Evolutionary conservation across 2,113 vertebrate genomes (phyloP).

Genomic region (Laticauda laticaudata): DNA sequence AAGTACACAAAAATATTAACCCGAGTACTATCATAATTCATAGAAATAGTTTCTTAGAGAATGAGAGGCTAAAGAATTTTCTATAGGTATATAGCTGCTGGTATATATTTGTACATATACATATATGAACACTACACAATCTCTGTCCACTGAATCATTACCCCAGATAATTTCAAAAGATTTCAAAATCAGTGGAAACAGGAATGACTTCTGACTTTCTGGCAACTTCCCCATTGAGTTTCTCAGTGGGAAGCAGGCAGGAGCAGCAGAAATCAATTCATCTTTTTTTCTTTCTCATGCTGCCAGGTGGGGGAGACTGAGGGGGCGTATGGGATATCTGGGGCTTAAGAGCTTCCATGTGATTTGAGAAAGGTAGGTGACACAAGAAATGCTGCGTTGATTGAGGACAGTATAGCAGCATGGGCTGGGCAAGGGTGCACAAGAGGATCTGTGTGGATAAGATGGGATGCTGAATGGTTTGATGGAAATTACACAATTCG

Average conservation of each 20-base stretch:
- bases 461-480: neutral
- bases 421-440: neutral
- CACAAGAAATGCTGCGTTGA: neutral
- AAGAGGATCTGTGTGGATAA: neutral
- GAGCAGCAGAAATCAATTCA: neutral
- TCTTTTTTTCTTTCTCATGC: neutral
- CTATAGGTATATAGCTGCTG: neutral
- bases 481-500: neutral
- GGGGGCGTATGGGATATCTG: neutral
- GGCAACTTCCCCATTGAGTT: neutral
- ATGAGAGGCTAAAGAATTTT: neutral
- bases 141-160: neutral
- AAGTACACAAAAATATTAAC: neutral
- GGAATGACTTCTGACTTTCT: neutral
- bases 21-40: neutral
- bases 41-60: neutral
- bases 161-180: neutral
- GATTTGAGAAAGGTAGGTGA: neutral
- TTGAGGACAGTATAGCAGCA: neutral
- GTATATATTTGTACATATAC: neutral
- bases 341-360: neutral
- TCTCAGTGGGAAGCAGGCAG: neutral
- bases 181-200: neutral
- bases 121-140: neutral
- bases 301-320: neutral